A percentile compares a stretch with the other conserved stretches of the same genome.
Evolutionary conservation across 2,797 vertebrate genomes (phyloP).

Genomic region (Eulemur rubriventer): DNA sequence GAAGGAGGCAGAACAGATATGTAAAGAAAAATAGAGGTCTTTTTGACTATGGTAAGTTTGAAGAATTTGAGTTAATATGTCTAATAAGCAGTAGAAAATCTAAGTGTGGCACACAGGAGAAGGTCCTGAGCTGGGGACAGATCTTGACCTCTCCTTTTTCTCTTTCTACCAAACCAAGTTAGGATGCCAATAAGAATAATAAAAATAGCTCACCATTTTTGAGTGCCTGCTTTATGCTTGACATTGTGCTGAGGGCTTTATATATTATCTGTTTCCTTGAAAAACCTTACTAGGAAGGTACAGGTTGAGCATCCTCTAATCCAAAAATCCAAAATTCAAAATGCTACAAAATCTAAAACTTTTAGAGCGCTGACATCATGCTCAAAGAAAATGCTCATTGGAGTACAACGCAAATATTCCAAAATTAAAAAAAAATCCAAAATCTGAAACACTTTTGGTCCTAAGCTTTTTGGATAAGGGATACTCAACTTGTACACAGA

Average conservation of each 20-base stretch:
- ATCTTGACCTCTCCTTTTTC: neutral
- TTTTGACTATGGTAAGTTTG: neutral
- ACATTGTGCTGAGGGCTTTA: neutral
- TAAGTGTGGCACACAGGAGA: neutral
- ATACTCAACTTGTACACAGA: neutral
- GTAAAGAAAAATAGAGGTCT: neutral
- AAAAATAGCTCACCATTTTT: slow-evolving; percentile 3
- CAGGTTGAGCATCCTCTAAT: neutral
- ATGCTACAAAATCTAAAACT: neutral
- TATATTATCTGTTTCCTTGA: neutral
- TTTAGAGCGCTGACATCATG: neutral
- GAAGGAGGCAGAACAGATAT: neutral
- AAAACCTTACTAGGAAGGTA: neutral
- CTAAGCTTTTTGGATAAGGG: neutral
- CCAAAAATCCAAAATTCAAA: neutral
- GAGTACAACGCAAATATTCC: neutral
- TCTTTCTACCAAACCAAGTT: slow-evolving; percentile 6
- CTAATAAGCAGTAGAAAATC: neutral
- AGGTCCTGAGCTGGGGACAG: neutral
- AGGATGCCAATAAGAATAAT: neutral
- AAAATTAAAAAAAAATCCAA: neutral
- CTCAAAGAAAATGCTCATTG: neutral
- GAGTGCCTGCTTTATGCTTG: neutral
- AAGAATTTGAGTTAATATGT: slow-evolving; percentile 19
- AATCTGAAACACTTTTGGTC: neutral